Base-by-base conservation (phyloP, 2,113 vertebrate genomes). In the Cyphomyrus plagiostoma region DNA sequence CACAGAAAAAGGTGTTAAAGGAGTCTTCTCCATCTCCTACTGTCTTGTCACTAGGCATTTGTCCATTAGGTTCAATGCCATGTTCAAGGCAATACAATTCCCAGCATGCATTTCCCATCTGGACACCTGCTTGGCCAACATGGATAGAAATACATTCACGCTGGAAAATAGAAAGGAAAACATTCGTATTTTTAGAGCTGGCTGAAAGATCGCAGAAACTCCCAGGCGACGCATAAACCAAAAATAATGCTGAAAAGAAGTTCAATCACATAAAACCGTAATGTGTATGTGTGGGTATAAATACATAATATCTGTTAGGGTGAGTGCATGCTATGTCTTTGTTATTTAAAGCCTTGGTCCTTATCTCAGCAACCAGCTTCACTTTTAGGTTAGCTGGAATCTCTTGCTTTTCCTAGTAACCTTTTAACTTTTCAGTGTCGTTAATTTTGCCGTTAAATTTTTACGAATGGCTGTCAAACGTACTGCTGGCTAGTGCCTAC, bases 1-100 rank as follows among this genome's bases (percentile, higher is more conserved):
- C 92, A 85, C 92, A 92, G 91, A 93, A 93, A 90, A 93, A 93
- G 58, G 92, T 92, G 90, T 93, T 93, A 87, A 92, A 93, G 19
- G 92, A 93, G 83, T 93, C 92, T 5, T 92, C 92, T 26, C 92
- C 92, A 45, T 92, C 90, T 53, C 92, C 90, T 17, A 92, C 92
- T 10, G 92, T 93, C 90, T 92, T 93, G 35, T 93, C 92, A 74
- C 92, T 92, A 62, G 92, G 92, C 92, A 93, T 93, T 89, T 93
- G 92, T 5, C 92, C 92, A 13, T 93, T 91, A 13, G 94, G 94
- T 93, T 95, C 94, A 92, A 98, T 97, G 15, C 96, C 97, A 0
- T 98, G 97, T 92, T 98, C 97, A 45, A 98, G 95, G 91, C 97
- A 98, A 56, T 97, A 98, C 0, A 98, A 94, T 91, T 98, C 97